Conservation (phyloP, 2,797 vertebrate species). For the Picus viridis region DNA sequence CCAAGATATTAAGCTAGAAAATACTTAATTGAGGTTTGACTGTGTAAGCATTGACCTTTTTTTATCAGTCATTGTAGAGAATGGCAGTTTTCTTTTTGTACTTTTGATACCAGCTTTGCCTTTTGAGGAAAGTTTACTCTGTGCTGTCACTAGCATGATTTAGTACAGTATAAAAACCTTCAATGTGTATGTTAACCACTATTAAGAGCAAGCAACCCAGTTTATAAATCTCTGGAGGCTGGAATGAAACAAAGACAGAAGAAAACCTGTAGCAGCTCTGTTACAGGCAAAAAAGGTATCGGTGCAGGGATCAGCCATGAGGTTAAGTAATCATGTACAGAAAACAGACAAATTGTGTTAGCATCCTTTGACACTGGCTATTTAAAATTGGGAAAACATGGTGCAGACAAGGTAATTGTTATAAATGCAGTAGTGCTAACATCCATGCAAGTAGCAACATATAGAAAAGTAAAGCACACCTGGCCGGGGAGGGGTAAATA, state of each 20-base stretch:
- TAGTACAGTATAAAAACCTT: background rate
- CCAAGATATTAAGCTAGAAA: background rate
- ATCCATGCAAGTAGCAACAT: background rate
- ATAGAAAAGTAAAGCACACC: background rate
- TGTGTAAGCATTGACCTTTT: background rate
- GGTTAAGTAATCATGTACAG: background rate
- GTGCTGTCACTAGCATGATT: background rate
- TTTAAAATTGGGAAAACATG: background rate
- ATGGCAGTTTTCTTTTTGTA: background rate
- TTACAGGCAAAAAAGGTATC: background rate
- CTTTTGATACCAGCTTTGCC: background rate
- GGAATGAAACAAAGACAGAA: background rate
- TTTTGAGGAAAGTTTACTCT: background rate
- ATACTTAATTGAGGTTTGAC: background rate
- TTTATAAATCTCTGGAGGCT: background rate
- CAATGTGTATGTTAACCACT: background rate
- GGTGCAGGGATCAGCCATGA: background rate
- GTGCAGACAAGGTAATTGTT: background rate
- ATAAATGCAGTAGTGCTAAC: background rate
- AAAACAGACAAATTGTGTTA: background rate
- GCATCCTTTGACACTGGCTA: background rate
- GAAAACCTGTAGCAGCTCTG: background rate
- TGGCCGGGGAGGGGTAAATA: background rate
- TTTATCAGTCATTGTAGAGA: background rate
- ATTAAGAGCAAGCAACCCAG: background rate